Evolutionary conservation across 2,113 vertebrate genomes (phyloP), one percentile per base, ranked within the genome.

Genomic region (Apistogramma diplotaenia): DNA sequence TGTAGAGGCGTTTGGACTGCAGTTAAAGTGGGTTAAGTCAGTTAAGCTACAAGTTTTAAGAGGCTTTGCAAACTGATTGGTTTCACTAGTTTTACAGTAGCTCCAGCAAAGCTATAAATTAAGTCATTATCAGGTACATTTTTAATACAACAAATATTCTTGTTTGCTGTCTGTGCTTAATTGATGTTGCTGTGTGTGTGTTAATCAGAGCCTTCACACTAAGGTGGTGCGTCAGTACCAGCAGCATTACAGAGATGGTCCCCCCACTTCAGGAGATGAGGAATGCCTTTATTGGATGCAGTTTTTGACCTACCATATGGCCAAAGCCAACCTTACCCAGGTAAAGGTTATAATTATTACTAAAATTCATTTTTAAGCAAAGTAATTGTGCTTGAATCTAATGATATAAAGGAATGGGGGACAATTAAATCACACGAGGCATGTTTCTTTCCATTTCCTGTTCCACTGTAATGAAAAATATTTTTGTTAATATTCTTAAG

Each of bases 251-350:
- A 94, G 87, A 73, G 82, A 90, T 2, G 74, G 72, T 4, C 91
- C 85, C 0, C 96, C 97, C 2, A 91, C 93, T 72, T 90, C 94
- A 35, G 95, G 94, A 78, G 95, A 97, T 70, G 94, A 95, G 62
- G 97, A 97, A 37, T 96, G 95, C 88, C 96, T 96, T 86, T 99
- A 99, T 84, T 99, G 98, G 98, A 98, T 96, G 78, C 95, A 96
- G 79, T 99, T 97, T 72, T 90, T 99, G 54, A 96, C 96, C 0
- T 95, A 97, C 88, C 98, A 99, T 92, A 97, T 99, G 97, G 97
- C 96, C 55, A 96, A 96, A 93, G 97, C 97, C 31, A 95, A 94
- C 29, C 96, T 99, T 91, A 93, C 94, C 33, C 92, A 97, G 96
- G 98, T 99, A 93, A 92, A 91, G 92, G 23, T 15, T 18, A 16